Evolutionary conservation across 1,140 invertebrate species (phyloP), one percentile per base, ranked within the genome.

Genomic region (Formica selysi): DNA sequence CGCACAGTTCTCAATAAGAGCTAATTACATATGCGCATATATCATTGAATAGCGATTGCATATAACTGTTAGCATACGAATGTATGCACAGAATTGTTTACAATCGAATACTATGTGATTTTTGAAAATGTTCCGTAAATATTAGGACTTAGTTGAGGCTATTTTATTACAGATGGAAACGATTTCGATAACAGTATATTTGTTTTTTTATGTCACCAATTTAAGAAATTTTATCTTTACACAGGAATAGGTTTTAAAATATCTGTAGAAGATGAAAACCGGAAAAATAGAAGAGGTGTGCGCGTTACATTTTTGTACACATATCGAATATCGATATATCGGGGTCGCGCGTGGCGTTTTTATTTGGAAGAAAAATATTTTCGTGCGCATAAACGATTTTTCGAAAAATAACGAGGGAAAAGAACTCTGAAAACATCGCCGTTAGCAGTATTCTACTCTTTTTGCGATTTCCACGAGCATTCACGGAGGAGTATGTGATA

Each of bases 331-430:
- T 68, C 51, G 36, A 81, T 81, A 71, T 59, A 41, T 2, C 26
- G 44, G n/a, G 64, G n/a, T 36, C 64, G 65, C 54, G n/a, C 54
- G n/a, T 51, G 16, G 54, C 64, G 48, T 29, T 80, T 81, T 81
- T 81, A 59, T 19, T 41, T 59, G 51, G 26, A 80, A 22, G 36
- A 48, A 29, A 73, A 73, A 61, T 73, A 71, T 81, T 81, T 81
- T 74, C 22, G n/a, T 16, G 54, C 54, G 38, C 68, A 61, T 61
- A 74, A 73, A 73, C n/a, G 54, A 62, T 38, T 29, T 29, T 61
- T 70, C 54, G 32, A 26, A 74, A 83, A 61, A 83, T 73, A 48
- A 68, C 2, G 7, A 10, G 5, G 22, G 5, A 38, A 16, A 22
- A 26, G 11, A 38, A 29, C 3, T 11, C 0, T 38, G n/a, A 22